Evolutionary conservation across 1,140 invertebrate genomes (phyloP).

Genomic region (Ceratosolen solmsi): DNA sequence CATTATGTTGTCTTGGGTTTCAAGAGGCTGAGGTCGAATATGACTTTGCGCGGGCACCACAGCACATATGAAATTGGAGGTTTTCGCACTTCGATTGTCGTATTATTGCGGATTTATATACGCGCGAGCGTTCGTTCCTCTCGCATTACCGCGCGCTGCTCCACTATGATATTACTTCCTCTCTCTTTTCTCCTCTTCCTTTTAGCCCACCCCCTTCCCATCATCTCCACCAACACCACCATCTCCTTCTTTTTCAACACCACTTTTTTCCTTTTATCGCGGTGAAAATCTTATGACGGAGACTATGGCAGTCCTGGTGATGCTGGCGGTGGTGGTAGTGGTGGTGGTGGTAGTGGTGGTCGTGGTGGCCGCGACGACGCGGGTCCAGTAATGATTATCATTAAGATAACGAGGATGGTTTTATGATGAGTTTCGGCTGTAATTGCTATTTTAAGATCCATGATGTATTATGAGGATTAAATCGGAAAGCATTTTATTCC

Average conservation of each 20-base stretch:
- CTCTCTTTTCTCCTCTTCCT: constrained; percentile 52
- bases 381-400: constrained; percentile 41
- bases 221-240: neutral
- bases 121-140: constrained; percentile 18
- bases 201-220: constrained; percentile 53
- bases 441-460: constrained; percentile 38
- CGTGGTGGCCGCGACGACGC: neutral
- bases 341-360: too few species aligned
- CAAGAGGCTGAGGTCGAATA: constrained; percentile 49
- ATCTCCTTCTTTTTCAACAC: neutral
- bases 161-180: neutral
- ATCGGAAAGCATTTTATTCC: neutral
- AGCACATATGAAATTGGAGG: constrained; percentile 51
- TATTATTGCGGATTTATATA: constrained; percentile 64
- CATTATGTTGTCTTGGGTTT: constrained; percentile 65
- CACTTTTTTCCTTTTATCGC: neutral
- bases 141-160: neutral
- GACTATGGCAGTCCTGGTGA: too few species aligned
- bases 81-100: constrained; percentile 56
- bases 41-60: constrained; percentile 30
- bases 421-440: constrained; percentile 39
- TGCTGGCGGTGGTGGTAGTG: too few species aligned
- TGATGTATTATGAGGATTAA: constrained; percentile 10
- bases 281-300: constrained; percentile 17
- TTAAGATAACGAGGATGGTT: constrained; percentile 42